Conservation (phyloP, 2,888 invertebrate genomes). For the Timandra comae region DNA sequence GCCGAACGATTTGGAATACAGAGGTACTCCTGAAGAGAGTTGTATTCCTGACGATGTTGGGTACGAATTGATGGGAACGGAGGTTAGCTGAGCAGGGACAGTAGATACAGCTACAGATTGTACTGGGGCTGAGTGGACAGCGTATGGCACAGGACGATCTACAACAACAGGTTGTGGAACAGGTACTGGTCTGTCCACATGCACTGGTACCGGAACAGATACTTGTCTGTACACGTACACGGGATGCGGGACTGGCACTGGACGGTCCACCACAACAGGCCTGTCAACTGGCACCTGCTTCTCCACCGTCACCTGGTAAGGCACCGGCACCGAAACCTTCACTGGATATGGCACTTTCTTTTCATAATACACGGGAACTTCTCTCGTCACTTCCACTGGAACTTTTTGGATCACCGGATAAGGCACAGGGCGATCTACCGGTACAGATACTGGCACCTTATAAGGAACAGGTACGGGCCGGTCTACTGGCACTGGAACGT, state of each 20-base stretch:
- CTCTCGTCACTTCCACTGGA: slow-evolving; percentile 68
- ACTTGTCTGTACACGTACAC: slow-evolving; percentile 76
- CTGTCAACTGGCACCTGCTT: slow-evolving; percentile 76
- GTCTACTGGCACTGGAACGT: slow-evolving; percentile 68
- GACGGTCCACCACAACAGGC: slow-evolving; percentile 77
- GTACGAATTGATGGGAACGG: too few species aligned
- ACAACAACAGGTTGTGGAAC: slow-evolving; percentile 56
- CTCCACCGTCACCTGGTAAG: slow-evolving; percentile 77
- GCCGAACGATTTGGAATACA: too few species aligned
- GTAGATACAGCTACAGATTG: too few species aligned
- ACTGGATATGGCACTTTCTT: slow-evolving; percentile 69
- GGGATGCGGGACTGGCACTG: slow-evolving; percentile 67
- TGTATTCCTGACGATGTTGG: too few species aligned
- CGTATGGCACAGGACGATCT: slow-evolving; percentile 41
- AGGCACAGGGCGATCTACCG: slow-evolving; percentile 71
- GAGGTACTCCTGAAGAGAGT: too few species aligned
- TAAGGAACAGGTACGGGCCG: slow-evolving; percentile 68
- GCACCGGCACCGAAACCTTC: slow-evolving; percentile 73
- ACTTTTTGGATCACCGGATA: slow-evolving; percentile 71
- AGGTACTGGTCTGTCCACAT: slow-evolving; percentile 73
- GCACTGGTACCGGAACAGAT: slow-evolving; percentile 78
- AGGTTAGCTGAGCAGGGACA: too few species aligned
- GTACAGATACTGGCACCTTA: slow-evolving; percentile 70
- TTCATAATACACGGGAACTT: slow-evolving; percentile 68
- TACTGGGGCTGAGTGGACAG: slow-evolving; percentile 16